Base-by-base conservation (phyloP, 2,888 invertebrate species). In the Cyclophora albipunctata region DNA sequence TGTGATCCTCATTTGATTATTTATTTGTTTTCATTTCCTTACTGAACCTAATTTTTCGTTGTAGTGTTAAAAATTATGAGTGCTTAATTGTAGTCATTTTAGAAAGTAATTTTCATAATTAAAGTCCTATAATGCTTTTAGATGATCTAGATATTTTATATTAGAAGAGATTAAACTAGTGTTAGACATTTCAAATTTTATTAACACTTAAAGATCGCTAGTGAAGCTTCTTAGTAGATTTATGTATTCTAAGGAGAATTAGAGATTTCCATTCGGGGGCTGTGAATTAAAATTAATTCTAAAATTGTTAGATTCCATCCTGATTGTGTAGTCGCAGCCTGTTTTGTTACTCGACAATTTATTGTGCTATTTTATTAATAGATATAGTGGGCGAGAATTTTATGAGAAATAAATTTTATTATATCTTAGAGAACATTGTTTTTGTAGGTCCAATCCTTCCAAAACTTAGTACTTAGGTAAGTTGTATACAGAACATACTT, bases 141-240 rank as follows among this genome's bases (percentile, higher is more conserved):
- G 20, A 20, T 20, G 20, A 20, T 20, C 20, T 20, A 20, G 20
- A 20, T 20, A 20, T 20, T 20, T 37, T 20, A n/a, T 42, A 46
- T 34, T 42, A 47, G 33, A 33, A 6, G 33, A 33, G 43, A 4
- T 20, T 43, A 43, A 43, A 43, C 33, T 48, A 50, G 53, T 54
- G 53, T 55, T 60, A 55, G 54, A 43, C 47, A 48, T 57, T 60
- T 54, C 40, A 58, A 51, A 57, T 55, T 59, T 58, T 59, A 60
- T 55, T 51, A 48, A 51, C 51, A 51, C 45, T 50, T 54, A 54
- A 5, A 60, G 48, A 33, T 34, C 34, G 50, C 47, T 55, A 49
- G 57, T 49, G 33, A 33, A 44, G 47, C 52, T 52, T 58, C 48
- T 37, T 41, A 48, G 43, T 42, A 33, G 20, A 20, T 20, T 20